These are phyloP conservation scores for Pandemis corylana DNA, from an alignment of 2,888 invertebrate species.

Conservation along the genomic window DNA sequence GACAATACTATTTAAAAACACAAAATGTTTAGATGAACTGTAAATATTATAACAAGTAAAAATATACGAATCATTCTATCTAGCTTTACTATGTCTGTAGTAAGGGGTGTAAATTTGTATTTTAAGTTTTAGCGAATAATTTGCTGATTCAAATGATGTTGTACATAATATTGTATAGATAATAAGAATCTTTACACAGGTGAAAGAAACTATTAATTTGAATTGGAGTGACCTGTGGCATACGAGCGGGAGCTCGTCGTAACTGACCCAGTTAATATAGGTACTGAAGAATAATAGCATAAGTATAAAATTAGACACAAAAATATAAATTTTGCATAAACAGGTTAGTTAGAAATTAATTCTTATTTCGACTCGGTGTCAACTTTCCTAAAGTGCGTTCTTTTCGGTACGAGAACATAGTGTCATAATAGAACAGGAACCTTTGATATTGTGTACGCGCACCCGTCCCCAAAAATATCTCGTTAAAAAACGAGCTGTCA, in stretches of 20 bases:
- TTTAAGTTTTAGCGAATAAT: slow-evolving; percentile 63
- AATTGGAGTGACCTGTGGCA: slow-evolving; percentile 26
- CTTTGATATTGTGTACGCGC: slow-evolving; percentile 43
- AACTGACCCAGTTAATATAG: slow-evolving; percentile 46
- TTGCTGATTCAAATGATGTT: slow-evolving; percentile 60
- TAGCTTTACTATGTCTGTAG: slow-evolving; percentile 67
- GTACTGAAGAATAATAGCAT: slow-evolving; percentile 57
- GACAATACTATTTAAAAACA: slow-evolving; percentile 82
- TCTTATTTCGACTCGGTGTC: slow-evolving; percentile 58
- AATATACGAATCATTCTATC: slow-evolving; percentile 80
- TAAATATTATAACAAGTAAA: slow-evolving; percentile 69
- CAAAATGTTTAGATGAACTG: slow-evolving; percentile 70
- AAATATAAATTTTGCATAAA: slow-evolving; percentile 65
- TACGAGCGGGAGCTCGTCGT: slow-evolving; percentile 12
- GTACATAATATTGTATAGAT: slow-evolving; percentile 66
- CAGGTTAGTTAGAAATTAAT: slow-evolving; percentile 73
- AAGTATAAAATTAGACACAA: slow-evolving; percentile 57
- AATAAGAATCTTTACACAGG: slow-evolving; percentile 47
- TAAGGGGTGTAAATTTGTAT: slow-evolving; percentile 76
- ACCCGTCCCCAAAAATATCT: slow-evolving; percentile 66
- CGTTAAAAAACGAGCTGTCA: slow-evolving; percentile 43
- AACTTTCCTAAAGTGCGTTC: slow-evolving; percentile 28
- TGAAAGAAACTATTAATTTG: slow-evolving; percentile 48
- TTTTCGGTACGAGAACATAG: slow-evolving; percentile 9
- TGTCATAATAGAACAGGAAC: background rate